A percentile compares a stretch with the other conserved stretches of the same genome.
These are phyloP conservation scores for Ctenopoma multispine DNA, from an alignment of 2,797 vertebrate genomes.

Conservation along the genomic window DNA sequence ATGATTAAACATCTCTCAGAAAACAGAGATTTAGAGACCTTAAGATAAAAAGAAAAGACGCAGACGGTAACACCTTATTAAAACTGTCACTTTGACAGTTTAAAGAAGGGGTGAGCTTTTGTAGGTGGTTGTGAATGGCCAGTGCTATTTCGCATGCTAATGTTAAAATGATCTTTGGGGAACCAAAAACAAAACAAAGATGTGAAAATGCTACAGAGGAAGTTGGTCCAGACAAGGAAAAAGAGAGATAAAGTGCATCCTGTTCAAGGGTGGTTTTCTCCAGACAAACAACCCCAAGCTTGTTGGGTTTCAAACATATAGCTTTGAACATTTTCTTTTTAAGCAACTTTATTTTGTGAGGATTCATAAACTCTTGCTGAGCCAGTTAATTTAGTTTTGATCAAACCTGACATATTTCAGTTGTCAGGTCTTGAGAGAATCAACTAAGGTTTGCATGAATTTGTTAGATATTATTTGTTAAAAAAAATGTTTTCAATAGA, in stretches of 20 bases:
- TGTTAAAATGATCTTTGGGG: constrained; percentile 37
- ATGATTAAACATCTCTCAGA: constrained; percentile 42
- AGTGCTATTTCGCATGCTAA: background rate
- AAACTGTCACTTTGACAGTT: background rate
- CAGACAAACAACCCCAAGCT: background rate
- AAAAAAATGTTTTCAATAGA: constrained; percentile 6
- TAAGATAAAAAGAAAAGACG: constrained; percentile 14
- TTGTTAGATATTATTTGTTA: background rate
- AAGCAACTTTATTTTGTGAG: constrained; percentile 7
- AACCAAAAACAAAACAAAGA: constrained; percentile 33
- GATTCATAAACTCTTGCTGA: constrained; percentile 12
- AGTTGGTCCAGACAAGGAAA: constrained; percentile 43
- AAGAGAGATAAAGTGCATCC: constrained; percentile 28
- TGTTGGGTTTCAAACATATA: background rate
- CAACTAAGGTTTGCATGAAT: background rate
- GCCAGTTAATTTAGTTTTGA: background rate
- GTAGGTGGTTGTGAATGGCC: background rate
- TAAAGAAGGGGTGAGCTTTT: constrained; percentile 33
- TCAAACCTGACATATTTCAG: constrained; percentile 1
- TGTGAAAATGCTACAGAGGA: constrained; percentile 61
- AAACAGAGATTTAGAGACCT: constrained; percentile 9
- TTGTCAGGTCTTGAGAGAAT: constrained; percentile 4
- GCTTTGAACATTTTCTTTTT: constrained; percentile 6
- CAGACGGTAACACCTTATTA: constrained; percentile 20
- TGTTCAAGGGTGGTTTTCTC: constrained; percentile 32